Evolutionary conservation across 2,888 invertebrate genomes (phyloP), one percentile per base, ranked within the genome.

Genomic region (Periphyllus acericola): DNA sequence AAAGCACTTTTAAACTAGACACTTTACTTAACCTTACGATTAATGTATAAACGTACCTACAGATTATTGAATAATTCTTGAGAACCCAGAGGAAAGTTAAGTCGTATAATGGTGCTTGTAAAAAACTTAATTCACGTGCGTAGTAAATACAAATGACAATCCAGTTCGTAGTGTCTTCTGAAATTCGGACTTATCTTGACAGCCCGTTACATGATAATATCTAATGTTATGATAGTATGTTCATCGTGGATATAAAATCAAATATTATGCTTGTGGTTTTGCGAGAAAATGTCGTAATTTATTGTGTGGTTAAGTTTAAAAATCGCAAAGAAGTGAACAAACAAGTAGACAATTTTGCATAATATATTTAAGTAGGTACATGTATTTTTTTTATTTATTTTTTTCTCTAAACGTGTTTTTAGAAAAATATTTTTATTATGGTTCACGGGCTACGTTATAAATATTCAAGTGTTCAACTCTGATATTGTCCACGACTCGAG

Each of bases 171-270:
- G 52, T 32, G 52, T 34, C 32, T 21, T 78, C 34, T 32, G 52
- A 29, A 32, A 76, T 71, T 71, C 21, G 32, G 71, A 71, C 11
- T 71, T 71, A 71, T 71, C 17, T 71, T 71, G 32, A 71, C 74
- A 3, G 25, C 36, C 21, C 17, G 25, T 74, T 36, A 74, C 74
- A 36, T 36, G 36, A 72, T 72, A 34, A 71, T 36, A 6, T 74
- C 36, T 74, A 74, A 74, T 60, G 36, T 34, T 60, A 60, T n/a
- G 25, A 66, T 36, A 74, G 25, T n/a, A n/a, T 21, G 21, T 36
- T 79, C 79, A 60, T 36, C 79, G n/a, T 66, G 79, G 79, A 79
- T 79, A 79, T n/a, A 25, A 21, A 79, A 60, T 60, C 55, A 21
- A 60, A 79, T 29, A 60, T 8, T 46, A 46, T 60, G 3, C 32